Evolutionary conservation across 2,113 vertebrate genomes (phyloP).

Genomic region (Arenaria interpres): DNA sequence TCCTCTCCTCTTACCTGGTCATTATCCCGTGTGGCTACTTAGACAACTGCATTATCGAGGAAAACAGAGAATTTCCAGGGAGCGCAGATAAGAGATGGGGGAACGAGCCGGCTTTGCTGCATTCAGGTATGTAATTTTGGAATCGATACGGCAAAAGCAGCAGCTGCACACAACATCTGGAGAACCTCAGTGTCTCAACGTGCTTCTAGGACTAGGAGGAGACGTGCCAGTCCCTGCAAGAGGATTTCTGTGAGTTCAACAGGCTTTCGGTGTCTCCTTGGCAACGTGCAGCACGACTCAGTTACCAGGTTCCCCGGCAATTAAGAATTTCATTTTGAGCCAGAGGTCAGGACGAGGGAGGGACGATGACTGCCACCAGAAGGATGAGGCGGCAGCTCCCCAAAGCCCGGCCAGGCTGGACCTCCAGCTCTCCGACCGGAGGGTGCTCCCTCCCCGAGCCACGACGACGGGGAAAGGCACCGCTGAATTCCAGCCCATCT

Average conservation of each 20-base stretch:
- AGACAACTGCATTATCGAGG: background rate
- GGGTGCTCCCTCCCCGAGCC: background rate
- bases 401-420: fast-evolving
- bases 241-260: background rate
- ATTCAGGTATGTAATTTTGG: background rate
- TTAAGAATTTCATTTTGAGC: background rate
- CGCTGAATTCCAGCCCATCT: background rate
- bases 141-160: background rate
- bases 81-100: background rate
- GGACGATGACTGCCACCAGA: fast-evolving
- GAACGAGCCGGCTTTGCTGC: background rate
- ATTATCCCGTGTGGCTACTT: background rate
- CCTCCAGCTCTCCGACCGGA: background rate
- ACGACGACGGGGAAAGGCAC: background rate
- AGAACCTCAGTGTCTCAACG: background rate
- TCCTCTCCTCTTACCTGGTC: background rate
- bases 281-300: background rate
- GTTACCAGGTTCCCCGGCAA: background rate
- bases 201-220: background rate
- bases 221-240: background rate
- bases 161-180: background rate
- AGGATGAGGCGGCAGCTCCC: fast-evolving
- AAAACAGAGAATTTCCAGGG: background rate
- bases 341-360: background rate
- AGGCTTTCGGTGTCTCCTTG: slow-evolving; percentile 2